These are phyloP conservation scores for Stenopsyche tienmushanensis DNA, from an alignment of 1,140 invertebrate species.

Conservation along the genomic window DNA sequence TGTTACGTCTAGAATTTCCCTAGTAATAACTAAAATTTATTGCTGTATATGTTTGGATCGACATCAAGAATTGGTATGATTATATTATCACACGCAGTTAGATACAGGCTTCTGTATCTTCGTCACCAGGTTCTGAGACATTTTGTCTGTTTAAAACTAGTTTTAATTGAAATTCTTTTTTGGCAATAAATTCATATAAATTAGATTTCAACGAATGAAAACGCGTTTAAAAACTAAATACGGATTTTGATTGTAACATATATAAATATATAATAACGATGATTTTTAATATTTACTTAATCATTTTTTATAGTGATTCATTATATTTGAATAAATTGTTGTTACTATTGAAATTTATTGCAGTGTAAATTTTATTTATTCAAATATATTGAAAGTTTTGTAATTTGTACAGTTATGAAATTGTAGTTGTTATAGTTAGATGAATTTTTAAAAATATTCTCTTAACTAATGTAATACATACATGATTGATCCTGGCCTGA, in stretches of 20 bases:
- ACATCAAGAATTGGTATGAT: no score
- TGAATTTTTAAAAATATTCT: slow-evolving; percentile 37
- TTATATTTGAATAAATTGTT: slow-evolving; percentile 33
- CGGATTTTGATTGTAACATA: slow-evolving; percentile 8
- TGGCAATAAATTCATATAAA: no score
- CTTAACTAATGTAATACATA: slow-evolving; percentile 22
- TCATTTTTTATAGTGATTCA: slow-evolving; percentile 37
- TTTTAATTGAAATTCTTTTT: no score
- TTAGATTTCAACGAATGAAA: no score
- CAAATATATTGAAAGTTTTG: slow-evolving; percentile 36
- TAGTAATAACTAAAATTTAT: no score
- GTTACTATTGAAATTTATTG: slow-evolving; percentile 17
- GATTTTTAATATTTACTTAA: slow-evolving; percentile 47
- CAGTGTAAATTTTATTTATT: slow-evolving; percentile 34
- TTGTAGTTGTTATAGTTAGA: slow-evolving; percentile 41
- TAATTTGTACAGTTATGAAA: slow-evolving; percentile 41
- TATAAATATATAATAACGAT: slow-evolving; percentile 52
- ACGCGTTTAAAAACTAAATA: no score
- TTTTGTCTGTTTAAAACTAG: no score
- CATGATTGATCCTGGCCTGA: slow-evolving; percentile 11
- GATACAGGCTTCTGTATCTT: no score
- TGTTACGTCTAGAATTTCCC: no score
- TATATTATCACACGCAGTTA: no score
- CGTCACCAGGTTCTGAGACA: no score
- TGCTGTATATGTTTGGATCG: no score